phyloP scores from a whole-genome alignment of 2,888 invertebrate species.

The Xanthia icteritia region DNA sequence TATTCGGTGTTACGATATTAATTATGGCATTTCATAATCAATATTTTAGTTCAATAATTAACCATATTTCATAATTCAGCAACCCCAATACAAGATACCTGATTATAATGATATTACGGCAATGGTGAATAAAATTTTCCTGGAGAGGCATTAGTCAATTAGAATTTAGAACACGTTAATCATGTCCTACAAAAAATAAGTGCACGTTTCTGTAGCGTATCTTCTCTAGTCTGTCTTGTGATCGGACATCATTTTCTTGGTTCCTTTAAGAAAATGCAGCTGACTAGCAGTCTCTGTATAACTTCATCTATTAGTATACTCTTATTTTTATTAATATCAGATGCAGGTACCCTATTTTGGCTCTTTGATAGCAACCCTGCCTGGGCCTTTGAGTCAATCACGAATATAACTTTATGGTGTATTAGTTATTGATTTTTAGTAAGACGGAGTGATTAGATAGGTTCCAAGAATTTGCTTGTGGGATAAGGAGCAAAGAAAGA shows the following conservation, averaged over 20 bases:
- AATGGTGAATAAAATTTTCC: no score
- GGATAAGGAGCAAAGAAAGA: not conserved
- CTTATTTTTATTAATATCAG: slow-evolving; percentile 87
- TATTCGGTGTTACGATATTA: no score
- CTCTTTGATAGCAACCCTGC: slow-evolving; percentile 75
- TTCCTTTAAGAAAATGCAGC: slow-evolving; percentile 90
- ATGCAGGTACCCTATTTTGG: slow-evolving; percentile 74
- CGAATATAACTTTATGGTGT: slow-evolving; percentile 42
- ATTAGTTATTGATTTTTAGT: slow-evolving; percentile 52
- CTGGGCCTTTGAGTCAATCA: slow-evolving; percentile 56
- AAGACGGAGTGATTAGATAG: not conserved
- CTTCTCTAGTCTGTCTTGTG: slow-evolving; percentile 73
- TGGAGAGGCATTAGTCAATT: no score
- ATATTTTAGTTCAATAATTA: no score
- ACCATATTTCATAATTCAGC: no score
- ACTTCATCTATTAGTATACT: slow-evolving; percentile 86
- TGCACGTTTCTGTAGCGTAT: slow-evolving; percentile 55
- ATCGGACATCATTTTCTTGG: slow-evolving; percentile 88
- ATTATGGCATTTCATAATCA: no score
- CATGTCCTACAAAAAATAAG: not conserved
- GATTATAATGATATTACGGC: no score
- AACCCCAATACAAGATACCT: no score
- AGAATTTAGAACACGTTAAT: no score
- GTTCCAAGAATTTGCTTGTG: not conserved
- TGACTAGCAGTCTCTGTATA: slow-evolving; percentile 85